Conservation (phyloP, 1,140 invertebrate species). For the Panonychus citri region DNA sequence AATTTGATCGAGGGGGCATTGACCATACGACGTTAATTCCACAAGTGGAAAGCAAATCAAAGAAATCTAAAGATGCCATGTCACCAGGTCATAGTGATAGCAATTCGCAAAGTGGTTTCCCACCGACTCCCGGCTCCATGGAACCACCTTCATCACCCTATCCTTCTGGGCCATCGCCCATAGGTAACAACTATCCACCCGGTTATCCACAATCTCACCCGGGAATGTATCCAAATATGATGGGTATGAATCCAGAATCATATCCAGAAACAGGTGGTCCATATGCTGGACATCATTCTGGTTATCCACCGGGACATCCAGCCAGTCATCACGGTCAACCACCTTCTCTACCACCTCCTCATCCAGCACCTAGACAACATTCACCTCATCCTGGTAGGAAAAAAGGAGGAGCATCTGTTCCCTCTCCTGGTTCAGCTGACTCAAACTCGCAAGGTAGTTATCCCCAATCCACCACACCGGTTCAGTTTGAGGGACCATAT, state of each 20-base stretch:
- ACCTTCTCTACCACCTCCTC: neutral
- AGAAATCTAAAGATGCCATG: constrained; percentile 18
- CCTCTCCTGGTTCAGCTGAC: neutral
- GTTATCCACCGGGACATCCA: neutral
- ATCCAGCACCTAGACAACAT: neutral
- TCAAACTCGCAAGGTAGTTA: constrained; percentile 2
- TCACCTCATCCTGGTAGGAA: too few species aligned
- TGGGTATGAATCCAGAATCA: too few species aligned
- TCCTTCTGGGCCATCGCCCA: neutral
- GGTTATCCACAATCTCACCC: neutral
- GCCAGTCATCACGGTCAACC: neutral
- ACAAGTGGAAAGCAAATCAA: constrained; percentile 32
- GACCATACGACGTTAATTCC: constrained; percentile 85
- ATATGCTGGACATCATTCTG: neutral
- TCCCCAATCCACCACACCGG: neutral
- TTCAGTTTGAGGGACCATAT: constrained; percentile 10
- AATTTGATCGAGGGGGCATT: constrained; percentile 81
- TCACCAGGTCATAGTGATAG: neutral
- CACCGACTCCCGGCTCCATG: neutral
- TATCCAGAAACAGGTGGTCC: neutral
- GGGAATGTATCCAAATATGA: too few species aligned
- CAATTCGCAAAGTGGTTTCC: constrained; percentile 1
- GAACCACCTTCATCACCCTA: neutral
- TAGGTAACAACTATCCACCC: neutral
- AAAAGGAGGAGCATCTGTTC: too few species aligned